Percentiles rank a stretch among this genome's conserved stretches.
Evolutionary conservation across 1,140 invertebrate genomes (phyloP).

Genomic region (Pristionchus pacificus): DNA sequence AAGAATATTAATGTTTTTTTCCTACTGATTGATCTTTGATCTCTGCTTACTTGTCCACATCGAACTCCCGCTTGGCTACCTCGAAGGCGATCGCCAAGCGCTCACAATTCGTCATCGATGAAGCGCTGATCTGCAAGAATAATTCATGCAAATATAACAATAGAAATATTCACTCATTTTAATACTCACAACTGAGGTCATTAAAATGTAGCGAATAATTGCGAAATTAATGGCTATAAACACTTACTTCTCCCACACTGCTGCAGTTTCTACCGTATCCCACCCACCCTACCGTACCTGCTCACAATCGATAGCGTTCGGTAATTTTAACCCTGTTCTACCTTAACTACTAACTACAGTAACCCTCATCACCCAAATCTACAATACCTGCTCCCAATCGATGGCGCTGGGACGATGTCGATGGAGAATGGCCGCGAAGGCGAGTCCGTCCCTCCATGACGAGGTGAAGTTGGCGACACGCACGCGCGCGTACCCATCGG

Average conservation of each 20-base stretch:
- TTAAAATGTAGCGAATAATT: too few relatives aligned
- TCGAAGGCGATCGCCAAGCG: slow-evolving; percentile 91
- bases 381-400: slow-evolving; percentile 55
- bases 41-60: slow-evolving; percentile 69
- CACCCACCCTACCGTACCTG: too few relatives aligned
- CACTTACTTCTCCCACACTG: too few relatives aligned
- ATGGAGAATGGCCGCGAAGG: slow-evolving; percentile 96
- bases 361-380: too few relatives aligned
- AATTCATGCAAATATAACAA: too few relatives aligned
- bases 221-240: too few relatives aligned
- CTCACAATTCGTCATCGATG: slow-evolving; percentile 86
- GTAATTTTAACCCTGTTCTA: too few relatives aligned
- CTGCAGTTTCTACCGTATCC: too few relatives aligned
- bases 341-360: too few relatives aligned
- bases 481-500: slow-evolving; percentile 92
- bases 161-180: slow-evolving; percentile 38
- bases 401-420: slow-evolving; percentile 68
- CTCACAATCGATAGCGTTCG: too few relatives aligned
- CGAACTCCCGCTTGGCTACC: slow-evolving; percentile 91
- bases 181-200: too few relatives aligned
- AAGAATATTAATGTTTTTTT: too few relatives aligned
- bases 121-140: slow-evolving; percentile 79
- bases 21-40: background rate
- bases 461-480: slow-evolving; percentile 88
- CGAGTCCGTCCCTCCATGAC: slow-evolving; percentile 94